phyloP scores from a whole-genome alignment of 2,888 invertebrate species.

The Philaethria dido region DNA sequence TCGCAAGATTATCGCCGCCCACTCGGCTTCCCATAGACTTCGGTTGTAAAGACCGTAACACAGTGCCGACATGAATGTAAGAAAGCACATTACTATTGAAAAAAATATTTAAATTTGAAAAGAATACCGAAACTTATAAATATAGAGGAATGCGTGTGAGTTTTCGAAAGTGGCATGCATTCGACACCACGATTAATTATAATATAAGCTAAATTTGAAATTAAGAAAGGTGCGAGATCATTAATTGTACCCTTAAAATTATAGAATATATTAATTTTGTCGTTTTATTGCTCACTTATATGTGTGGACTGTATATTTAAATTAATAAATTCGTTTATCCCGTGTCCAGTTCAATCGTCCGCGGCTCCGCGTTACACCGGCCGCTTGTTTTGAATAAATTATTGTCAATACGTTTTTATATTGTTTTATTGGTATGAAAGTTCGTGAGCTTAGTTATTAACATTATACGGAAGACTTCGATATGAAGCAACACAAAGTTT shows the following conservation, averaged over 20 bases:
- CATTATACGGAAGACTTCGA: conserved; percentile 56
- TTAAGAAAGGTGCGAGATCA: conserved; percentile 45
- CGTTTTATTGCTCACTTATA: conserved; percentile 41
- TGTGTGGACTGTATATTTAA: conserved; percentile 37
- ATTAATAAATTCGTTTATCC: conserved; percentile 43
- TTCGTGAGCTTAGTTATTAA: conserved; percentile 66
- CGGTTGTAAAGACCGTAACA: conserved; percentile 35
- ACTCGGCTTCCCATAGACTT: conserved; percentile 54
- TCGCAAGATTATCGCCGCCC: conserved; percentile 74
- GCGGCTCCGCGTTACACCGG: conserved; percentile 44
- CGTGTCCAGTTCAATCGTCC: conserved; percentile 36
- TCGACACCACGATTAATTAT: conserved; percentile 41
- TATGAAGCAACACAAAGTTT: conserved; percentile 62
- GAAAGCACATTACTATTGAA: conserved; percentile 33
- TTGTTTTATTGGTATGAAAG: conserved; percentile 79
- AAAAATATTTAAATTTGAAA: conserved; percentile 40
- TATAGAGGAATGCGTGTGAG: conserved; percentile 35
- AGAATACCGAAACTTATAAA: conserved; percentile 30
- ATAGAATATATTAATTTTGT: conserved; percentile 48
- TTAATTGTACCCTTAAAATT: conserved; percentile 47
- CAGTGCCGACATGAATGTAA: conserved; percentile 24
- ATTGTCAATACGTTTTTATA: conserved; percentile 77
- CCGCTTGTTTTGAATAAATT: conserved; percentile 71
- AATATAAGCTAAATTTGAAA: conserved; percentile 42
- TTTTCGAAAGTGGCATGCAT: conserved; percentile 43